A percentile compares a stretch with the other conserved stretches of the same genome.
These are phyloP conservation scores for Rhamnusium bicolor DNA, from an alignment of 2,888 invertebrate genomes.

Conservation along the genomic window DNA sequence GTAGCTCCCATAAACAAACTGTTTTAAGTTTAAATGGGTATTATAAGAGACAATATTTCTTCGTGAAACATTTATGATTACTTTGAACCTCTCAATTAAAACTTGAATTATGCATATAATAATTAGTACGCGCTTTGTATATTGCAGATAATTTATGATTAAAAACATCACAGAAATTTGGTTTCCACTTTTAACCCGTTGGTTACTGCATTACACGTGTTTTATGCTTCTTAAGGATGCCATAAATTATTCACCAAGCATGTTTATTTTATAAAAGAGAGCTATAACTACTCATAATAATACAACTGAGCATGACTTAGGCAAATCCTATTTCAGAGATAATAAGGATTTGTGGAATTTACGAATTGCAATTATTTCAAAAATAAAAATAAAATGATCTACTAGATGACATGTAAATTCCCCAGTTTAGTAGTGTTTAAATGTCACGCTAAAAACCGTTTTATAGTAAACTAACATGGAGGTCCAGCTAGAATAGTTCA, in stretches of 20 bases:
- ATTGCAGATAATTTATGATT: constrained; percentile 63
- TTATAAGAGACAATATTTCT: constrained; percentile 46
- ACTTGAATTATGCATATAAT: constrained; percentile 65
- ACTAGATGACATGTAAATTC: too few species aligned
- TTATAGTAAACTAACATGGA: too few species aligned
- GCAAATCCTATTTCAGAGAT: neutral
- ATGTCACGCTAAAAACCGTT: too few species aligned
- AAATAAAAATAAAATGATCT: neutral
- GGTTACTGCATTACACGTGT: constrained; percentile 53
- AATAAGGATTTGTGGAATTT: neutral
- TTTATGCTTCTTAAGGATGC: constrained; percentile 35
- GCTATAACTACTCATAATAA: constrained; percentile 2
- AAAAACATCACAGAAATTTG: constrained; percentile 65
- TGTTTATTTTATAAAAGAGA: constrained; percentile 7
- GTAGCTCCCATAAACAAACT: constrained; percentile 23
- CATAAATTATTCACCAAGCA: constrained; percentile 39
- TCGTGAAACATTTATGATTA: constrained; percentile 62
- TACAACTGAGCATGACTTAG: constrained; percentile 5
- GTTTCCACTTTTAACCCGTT: constrained; percentile 55
- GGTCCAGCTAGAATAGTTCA: too few species aligned
- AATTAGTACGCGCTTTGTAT: constrained; percentile 65
- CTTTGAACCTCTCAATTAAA: constrained; percentile 64
- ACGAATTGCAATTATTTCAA: neutral
- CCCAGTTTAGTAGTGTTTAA: too few species aligned
- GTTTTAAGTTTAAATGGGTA: constrained; percentile 21